Evolutionary conservation across 2,113 vertebrate genomes (phyloP).

Genomic region (Verasper variegatus): DNA sequence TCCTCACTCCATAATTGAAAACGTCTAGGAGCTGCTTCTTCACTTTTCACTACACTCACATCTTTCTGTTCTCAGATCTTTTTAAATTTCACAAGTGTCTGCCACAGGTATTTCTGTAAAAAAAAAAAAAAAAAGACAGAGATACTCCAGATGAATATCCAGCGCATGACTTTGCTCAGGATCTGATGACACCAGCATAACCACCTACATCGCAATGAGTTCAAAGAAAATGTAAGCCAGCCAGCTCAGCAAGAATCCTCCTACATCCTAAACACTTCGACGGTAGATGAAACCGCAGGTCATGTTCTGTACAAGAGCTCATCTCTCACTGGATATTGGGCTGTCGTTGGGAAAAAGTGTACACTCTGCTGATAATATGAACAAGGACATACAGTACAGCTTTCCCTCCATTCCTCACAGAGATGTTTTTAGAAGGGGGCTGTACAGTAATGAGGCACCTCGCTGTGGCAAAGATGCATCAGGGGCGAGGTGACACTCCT

Average conservation of each 20-base stretch:
- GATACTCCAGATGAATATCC: constrained; percentile 40
- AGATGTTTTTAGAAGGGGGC: constrained; percentile 8
- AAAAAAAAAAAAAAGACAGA: constrained; percentile 1
- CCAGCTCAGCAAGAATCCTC: constrained; percentile 69
- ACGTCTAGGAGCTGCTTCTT: constrained; percentile 55
- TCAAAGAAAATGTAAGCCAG: constrained; percentile 61
- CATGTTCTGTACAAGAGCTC: constrained; percentile 65
- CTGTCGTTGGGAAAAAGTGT: constrained; percentile 48
- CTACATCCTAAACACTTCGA: constrained; percentile 58
- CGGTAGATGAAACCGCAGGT: constrained; percentile 66
- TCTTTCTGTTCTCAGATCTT: constrained; percentile 53
- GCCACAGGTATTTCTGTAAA: constrained; percentile 51
- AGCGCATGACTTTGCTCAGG: constrained; percentile 42
- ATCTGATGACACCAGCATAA: constrained; percentile 67
- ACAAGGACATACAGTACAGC: constrained; percentile 33
- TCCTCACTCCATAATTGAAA: constrained; percentile 58
- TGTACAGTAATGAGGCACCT: constrained; percentile 65
- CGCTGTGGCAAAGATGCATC: constrained; percentile 51
- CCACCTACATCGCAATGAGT: constrained; percentile 58
- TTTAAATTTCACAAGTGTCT: constrained; percentile 59
- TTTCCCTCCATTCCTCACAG: constrained; percentile 8
- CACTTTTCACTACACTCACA: constrained; percentile 40
- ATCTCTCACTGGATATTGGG: constrained; percentile 69
- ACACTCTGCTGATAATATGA: constrained; percentile 30
- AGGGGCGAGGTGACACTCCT: constrained; percentile 17